Percentiles rank a stretch among this genome's conserved stretches.
Conservation (phyloP, 2,888 invertebrate species). For the Hofmannophila pseudospretella region DNA sequence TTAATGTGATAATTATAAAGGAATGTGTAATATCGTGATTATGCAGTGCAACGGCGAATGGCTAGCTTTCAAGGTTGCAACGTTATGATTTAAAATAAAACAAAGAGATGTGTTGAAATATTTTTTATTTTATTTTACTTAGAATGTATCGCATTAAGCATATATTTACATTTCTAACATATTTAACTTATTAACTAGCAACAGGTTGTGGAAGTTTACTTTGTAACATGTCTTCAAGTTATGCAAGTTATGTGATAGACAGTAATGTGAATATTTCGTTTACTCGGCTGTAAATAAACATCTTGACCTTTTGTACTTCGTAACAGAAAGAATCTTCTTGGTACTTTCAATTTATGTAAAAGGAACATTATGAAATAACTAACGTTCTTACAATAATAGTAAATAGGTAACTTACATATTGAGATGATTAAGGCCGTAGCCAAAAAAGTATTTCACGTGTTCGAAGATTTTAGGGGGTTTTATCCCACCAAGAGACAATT, state of each 20-base stretch:
- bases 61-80: constrained; percentile 31
- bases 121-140: neutral
- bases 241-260: too few relatives aligned
- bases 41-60: constrained; percentile 24
- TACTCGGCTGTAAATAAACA: neutral
- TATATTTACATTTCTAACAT: neutral
- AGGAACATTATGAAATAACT: neutral
- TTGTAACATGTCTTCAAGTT: too few relatives aligned
- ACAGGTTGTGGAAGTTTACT: neutral
- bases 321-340: neutral
- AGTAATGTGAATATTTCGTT: neutral
- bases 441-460: too few relatives aligned
- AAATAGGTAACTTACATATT: too few relatives aligned
- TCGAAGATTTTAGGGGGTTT: too few relatives aligned
- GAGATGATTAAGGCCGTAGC: too few relatives aligned
- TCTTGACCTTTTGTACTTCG: neutral
- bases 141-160: neutral
- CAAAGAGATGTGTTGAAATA: constrained; percentile 4
- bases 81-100: constrained; percentile 3
- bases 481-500: too few relatives aligned
- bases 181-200: neutral
- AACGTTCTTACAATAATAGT: neutral
- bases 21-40: constrained; percentile 43
- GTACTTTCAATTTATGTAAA: too few relatives aligned
- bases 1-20: constrained; percentile 43